Conservation (phyloP, 1,140 invertebrate species). For the Plectrocnemia conspersa region DNA sequence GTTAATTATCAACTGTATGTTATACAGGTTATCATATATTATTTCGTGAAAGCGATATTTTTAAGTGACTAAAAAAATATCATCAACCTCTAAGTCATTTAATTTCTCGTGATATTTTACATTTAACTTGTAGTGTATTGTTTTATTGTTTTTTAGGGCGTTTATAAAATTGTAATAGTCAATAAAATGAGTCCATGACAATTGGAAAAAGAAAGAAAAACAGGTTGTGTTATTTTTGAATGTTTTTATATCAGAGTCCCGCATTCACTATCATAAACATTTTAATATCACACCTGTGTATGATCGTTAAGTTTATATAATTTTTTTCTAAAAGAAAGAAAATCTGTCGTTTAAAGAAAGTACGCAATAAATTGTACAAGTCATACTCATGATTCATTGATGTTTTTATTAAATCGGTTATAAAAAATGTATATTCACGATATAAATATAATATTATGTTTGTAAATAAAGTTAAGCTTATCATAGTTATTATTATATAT, state of each 20-base stretch:
- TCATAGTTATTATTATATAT: background rate
- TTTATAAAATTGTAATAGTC: constrained; percentile 1
- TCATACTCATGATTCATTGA: too few relatives aligned
- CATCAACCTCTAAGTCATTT: constrained; percentile 23
- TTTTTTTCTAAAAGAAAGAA: too few relatives aligned
- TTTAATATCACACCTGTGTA: too few relatives aligned
- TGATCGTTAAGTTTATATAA: too few relatives aligned
- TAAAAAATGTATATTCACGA: background rate
- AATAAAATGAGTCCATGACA: constrained; percentile 3
- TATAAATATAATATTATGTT: background rate
- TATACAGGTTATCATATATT: constrained; percentile 4
- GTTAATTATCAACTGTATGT: constrained; percentile 17
- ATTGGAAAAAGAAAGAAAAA: too few relatives aligned
- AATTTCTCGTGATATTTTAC: constrained; percentile 15
- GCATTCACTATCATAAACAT: too few relatives aligned
- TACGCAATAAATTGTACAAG: background rate
- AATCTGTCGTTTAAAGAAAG: too few relatives aligned
- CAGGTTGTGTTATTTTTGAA: too few relatives aligned
- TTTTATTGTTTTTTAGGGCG: background rate
- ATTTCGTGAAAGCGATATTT: too few relatives aligned
- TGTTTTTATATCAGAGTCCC: too few relatives aligned
- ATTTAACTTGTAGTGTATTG: constrained; percentile 6
- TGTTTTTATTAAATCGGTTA: constrained; percentile 2
- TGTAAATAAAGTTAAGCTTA: background rate
- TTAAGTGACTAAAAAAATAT: constrained; percentile 12